Evolutionary conservation across 2,113 vertebrate genomes (phyloP).

Genomic region (Mustelus asterias): DNA sequence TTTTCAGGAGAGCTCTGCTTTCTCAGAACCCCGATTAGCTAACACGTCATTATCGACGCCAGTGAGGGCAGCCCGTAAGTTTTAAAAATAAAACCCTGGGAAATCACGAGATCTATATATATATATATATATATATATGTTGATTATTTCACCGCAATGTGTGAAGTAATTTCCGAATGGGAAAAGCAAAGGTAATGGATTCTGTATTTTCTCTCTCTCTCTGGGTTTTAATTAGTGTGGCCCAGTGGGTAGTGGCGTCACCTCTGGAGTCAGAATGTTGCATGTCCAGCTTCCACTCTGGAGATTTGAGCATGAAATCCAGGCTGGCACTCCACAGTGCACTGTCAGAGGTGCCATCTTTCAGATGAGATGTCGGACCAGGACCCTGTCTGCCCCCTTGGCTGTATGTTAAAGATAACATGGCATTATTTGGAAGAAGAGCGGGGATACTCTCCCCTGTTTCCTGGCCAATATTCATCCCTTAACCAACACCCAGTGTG

Average conservation of each 20-base stretch:
- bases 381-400: neutral
- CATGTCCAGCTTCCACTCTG: neutral
- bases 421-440: neutral
- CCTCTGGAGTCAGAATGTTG: neutral
- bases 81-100: neutral
- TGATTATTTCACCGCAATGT: neutral
- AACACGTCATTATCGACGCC: neutral
- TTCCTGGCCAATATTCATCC: neutral
- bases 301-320: neutral
- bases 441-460: neutral
- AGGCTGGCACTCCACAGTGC: neutral
- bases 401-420: neutral
- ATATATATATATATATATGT: neutral
- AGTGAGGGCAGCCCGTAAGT: neutral
- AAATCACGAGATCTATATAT: neutral
- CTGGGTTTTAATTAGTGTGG: neutral
- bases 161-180: neutral
- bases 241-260: neutral
- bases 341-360: neutral
- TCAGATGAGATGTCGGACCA: neutral
- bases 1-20: neutral
- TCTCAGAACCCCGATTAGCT: neutral
- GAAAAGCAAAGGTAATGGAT: neutral
- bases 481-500: neutral
- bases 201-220: neutral